phyloP scores from a whole-genome alignment of 2,113 vertebrate species.

The Brienomyrus longianalis region DNA sequence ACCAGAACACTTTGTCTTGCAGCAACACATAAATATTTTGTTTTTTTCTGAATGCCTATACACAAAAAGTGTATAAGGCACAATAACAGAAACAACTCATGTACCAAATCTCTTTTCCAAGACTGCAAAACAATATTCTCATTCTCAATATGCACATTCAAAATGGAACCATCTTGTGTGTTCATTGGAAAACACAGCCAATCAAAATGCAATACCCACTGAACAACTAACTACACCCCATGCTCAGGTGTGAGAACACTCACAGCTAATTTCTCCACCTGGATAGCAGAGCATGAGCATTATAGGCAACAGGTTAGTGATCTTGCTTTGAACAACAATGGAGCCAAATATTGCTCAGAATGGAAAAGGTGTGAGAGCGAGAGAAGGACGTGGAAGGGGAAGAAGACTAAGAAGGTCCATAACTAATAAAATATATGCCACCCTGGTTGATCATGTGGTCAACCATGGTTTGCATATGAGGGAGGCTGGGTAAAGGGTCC shows the following conservation, averaged over 20 bases:
- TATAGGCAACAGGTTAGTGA: neutral
- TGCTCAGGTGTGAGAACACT: too few relatives aligned
- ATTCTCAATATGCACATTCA: neutral
- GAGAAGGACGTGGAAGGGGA: neutral
- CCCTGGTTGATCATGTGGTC: too few relatives aligned
- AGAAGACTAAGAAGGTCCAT: neutral
- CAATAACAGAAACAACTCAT: neutral
- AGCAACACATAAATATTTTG: neutral
- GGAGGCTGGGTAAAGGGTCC: too few relatives aligned
- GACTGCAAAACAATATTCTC: neutral
- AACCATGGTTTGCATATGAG: too few relatives aligned
- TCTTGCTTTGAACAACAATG: neutral
- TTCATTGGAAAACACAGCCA: too few relatives aligned
- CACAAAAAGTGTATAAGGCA: neutral
- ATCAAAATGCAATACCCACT: too few relatives aligned
- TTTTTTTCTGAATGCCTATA: neutral
- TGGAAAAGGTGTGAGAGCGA: neutral
- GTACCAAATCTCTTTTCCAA: neutral
- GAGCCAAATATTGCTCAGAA: neutral
- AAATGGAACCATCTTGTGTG: too few relatives aligned
- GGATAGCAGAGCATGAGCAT: too few relatives aligned
- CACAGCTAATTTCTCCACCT: too few relatives aligned
- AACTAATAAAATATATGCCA: too few relatives aligned
- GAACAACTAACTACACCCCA: too few relatives aligned
- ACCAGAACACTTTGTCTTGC: too few relatives aligned